Evolutionary conservation across 1,140 invertebrate genomes (phyloP), one percentile per base, ranked within the genome.

Genomic region (Drosophila arizonae): DNA sequence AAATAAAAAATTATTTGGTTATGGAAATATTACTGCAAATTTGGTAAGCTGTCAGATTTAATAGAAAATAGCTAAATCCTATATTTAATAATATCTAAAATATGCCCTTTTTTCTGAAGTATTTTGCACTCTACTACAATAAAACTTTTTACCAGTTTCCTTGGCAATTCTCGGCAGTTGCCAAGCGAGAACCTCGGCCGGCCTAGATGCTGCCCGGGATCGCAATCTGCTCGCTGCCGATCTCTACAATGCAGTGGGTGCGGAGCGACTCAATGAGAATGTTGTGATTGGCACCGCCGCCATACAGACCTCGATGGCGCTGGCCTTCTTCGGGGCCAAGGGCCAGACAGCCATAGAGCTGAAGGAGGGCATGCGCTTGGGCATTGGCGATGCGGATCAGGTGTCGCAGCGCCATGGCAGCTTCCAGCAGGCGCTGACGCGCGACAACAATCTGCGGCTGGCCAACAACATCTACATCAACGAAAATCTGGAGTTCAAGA

Each of bases 381-480:
- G 90, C 5, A 75, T 77, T 0, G 75, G 78, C 6, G 79, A 91
- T 66, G 68, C 56, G 6, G 90, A 91, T 36, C 81, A 90, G 41
- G 90, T 91, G 41, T 78, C 81, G 10, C 84, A 85, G 51, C 77
- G 87, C 1, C 79, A 85, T 33, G 77, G 84, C 54, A 81, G 77
- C 60, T 79, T 74, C 61, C 90, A 91, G 70, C 77, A 84, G 64
- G 58, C 80, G 13, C 65, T 90, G 61, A 80, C 79, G 28, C 78
- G 87, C 8, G 87, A 91, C 67, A 90, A 91, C 70, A 86, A 79
- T 72, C 60, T 91, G 33, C 87, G 90, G 1, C 63, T 91, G 71
- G 87, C 87, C 54, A 91, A 90, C 57, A 89, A 86, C 52, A 86
- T 91, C 24, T 91, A 91, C 54, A 91, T 91, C 50, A 91, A 90